A percentile compares a stretch with the other conserved stretches of the same genome.
Evolutionary conservation across 1,140 invertebrate species (phyloP).

Genomic region (Caenorhabditis tropicalis): DNA sequence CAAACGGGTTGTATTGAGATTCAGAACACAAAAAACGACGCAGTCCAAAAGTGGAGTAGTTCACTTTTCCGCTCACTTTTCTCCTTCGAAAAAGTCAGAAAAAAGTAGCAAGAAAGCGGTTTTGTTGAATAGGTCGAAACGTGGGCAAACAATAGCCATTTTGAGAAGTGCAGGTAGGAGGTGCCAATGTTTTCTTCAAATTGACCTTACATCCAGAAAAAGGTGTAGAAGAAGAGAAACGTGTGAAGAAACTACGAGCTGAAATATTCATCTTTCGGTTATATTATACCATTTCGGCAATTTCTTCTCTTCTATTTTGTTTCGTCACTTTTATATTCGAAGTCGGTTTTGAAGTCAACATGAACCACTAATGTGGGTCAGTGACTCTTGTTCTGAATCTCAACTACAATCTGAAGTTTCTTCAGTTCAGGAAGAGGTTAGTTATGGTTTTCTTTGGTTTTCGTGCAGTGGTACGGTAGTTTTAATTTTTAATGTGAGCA

Average conservation of each 20-base stretch:
- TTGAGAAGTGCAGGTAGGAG: slow-evolving; percentile 31
- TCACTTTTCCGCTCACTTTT: slow-evolving; percentile 38
- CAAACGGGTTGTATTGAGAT: slow-evolving; percentile 10
- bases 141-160: slow-evolving; percentile 38
- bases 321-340: not conserved
- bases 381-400: slow-evolving; percentile 31
- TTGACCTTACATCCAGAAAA: slow-evolving; percentile 9
- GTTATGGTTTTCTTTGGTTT: not conserved
- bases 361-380: slow-evolving; percentile 42
- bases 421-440: slow-evolving; percentile 25
- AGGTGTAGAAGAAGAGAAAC: not conserved
- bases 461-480: too few species aligned
- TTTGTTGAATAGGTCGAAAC: slow-evolving; percentile 35
- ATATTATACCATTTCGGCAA: not conserved
- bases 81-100: not conserved
- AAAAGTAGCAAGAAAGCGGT: slow-evolving; percentile 20
- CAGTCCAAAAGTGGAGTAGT: slow-evolving; percentile 16
- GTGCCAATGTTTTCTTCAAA: slow-evolving; percentile 38
- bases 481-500: too few species aligned
- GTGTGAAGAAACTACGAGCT: slow-evolving; percentile 7
- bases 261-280: slow-evolving; percentile 26
- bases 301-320: not conserved
- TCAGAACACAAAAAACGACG: not conserved
- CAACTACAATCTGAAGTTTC: slow-evolving; percentile 32
- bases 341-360: not conserved